phyloP scores from a whole-genome alignment of 1,140 invertebrate species.

The Drosophila biarmipes region DNA sequence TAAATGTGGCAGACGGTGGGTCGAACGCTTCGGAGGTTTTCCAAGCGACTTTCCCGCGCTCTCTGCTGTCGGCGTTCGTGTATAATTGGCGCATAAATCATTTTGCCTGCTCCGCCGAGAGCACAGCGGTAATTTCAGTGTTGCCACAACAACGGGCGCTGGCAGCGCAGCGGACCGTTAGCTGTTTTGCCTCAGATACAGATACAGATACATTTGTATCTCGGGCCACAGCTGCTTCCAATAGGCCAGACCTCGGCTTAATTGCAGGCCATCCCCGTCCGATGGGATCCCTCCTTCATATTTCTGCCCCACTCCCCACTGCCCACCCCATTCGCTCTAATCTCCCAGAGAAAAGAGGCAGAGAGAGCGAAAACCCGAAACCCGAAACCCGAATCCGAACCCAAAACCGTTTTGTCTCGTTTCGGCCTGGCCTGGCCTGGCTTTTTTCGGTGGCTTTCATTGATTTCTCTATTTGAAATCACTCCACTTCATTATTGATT shows the following conservation, averaged over 20 bases:
- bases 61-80: conserved; percentile 47
- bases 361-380: conserved; percentile 47
- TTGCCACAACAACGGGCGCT: conserved; percentile 49
- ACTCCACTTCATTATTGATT: conserved; percentile 76
- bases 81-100: conserved; percentile 80
- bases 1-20: conserved; percentile 12
- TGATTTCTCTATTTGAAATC: conserved; percentile 80
- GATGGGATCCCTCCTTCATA: conserved; percentile 6
- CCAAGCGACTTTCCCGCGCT: conserved; percentile 63
- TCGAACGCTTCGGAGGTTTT: conserved; percentile 32
- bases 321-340: conserved; percentile 9
- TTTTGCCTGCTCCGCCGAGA: conserved; percentile 66
- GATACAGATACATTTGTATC: conserved; percentile 49
- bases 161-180: conserved; percentile 56
- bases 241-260: conserved; percentile 63
- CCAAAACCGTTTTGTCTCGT: conserved; percentile 70
- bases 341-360: conserved; percentile 13
- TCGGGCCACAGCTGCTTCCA: conserved; percentile 39
- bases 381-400: conserved; percentile 5
- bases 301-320: too few relatives aligned
- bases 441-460: conserved; percentile 65
- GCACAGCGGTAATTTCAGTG: conserved; percentile 68
- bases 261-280: conserved; percentile 42
- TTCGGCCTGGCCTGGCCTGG: conserved; percentile 15
- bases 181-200: conserved; percentile 60